Base-by-base conservation (phyloP, 2,888 invertebrate species). In the Lasioglossum malachurum region DNA sequence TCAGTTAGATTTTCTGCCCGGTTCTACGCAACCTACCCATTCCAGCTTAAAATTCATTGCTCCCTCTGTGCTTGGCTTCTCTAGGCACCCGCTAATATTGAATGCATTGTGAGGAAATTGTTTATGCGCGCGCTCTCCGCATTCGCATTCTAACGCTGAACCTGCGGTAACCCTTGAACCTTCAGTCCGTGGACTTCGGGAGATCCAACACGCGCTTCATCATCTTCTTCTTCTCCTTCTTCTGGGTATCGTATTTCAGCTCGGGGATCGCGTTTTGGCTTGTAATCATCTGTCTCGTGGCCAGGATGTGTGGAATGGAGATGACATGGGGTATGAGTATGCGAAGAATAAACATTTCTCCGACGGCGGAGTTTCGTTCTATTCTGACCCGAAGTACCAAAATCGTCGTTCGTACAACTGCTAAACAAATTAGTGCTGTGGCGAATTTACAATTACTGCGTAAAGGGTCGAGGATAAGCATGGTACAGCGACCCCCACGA, bases 1-100 rank as follows among this genome's bases (percentile, higher is more conserved):
- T 91, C 92, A 80, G 87, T 89, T 87, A 89, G 89, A 90, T 87
- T 89, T 86, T 76, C 75, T 75, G 53, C 67, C 71, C 78, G 64
- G 12, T 38, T 46, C 27, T 44, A n/a, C 77, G 79, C 82, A 64
- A 78, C 84, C 73, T 85, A 87, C 83, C 88, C 53, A n/a, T 75
- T 67, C 57, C 78, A 41, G 67, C 80, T 77, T 87, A 82, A 88
- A 88, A 90, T 90, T 89, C 87, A 91, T 83, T 84, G 82, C 74
- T 82, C 79, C 64, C 73, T 41, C 41, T 31, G 77, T 35, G 69
- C 69, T 35, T n/a, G 60, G 27, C 53, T 57, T n/a, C 31, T 53
- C 27, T 16, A 44, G 5, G 53, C 41, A 41, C 27, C 76, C 64
- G 76, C 86, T 81, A 75, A 82, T 82, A 87, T 86, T 73, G 71